These are phyloP conservation scores for Cyanistes caeruleus DNA, from an alignment of 2,113 vertebrate genomes.

Conservation along the genomic window DNA sequence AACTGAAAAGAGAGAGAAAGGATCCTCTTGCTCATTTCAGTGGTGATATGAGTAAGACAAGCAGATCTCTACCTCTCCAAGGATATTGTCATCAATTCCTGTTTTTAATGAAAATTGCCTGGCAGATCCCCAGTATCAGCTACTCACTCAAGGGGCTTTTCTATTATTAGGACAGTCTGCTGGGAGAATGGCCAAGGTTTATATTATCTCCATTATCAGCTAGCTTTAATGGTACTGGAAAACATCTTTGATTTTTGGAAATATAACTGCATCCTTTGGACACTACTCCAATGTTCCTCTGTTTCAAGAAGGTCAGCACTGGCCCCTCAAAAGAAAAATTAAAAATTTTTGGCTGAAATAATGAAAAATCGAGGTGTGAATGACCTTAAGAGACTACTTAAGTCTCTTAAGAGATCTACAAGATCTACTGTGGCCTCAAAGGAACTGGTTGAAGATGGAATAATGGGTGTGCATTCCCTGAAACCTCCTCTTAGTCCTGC, in stretches of 20 bases:
- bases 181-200: conserved; percentile 24
- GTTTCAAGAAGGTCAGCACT: background rate
- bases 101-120: background rate
- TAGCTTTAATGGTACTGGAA: background rate
- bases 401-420: too few relatives aligned
- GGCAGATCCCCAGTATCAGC: background rate
- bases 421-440: background rate
- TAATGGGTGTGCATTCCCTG: rapidly evolving
- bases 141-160: background rate
- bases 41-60: background rate
- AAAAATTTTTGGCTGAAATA: background rate
- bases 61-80: background rate
- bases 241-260: background rate
- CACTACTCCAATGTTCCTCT: background rate
- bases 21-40: background rate
- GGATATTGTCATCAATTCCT: background rate
- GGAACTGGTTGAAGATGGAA: background rate
- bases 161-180: background rate
- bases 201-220: background rate
- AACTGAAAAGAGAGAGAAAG: background rate
- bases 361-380: background rate
- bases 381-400: background rate
- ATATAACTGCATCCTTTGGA: background rate
- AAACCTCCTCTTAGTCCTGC: background rate
- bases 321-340: background rate